Evolutionary conservation across 2,113 vertebrate species (phyloP), one percentile per base, ranked within the genome.

Genomic region (Tyrannus savana): DNA sequence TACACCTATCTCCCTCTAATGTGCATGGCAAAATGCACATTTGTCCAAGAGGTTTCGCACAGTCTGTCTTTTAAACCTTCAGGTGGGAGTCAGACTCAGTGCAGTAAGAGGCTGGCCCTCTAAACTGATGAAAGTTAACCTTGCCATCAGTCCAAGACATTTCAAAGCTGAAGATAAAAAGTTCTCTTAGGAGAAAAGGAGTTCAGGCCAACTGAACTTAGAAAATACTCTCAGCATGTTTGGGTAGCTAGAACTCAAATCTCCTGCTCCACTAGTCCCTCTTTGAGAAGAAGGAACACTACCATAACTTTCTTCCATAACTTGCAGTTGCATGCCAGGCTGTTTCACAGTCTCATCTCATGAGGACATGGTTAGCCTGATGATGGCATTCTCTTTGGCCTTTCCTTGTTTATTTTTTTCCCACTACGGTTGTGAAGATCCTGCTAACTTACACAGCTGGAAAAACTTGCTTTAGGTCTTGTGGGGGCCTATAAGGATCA

Each of bases 1-100:
- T 80, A 67, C 30, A 58, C 52, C 95, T 83, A 83, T 86, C 74
- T 96, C 73, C 64, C 55, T 95, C 95, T 91, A 96, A 87, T 31
- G 92, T 64, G 35, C 22, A 53, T 22, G 33, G 56, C 59, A 68
- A 92, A 93, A 89, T 27, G 28, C 30, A 59, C 42, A 44, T 63
- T 90, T 68, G n/a, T 49, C 76, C 69, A 68, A 24, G 50, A 78
- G 39, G 27, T 55, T 92, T 87, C 74, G 24, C 60, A 72, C 39
- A 53, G 17, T 19, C 1, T 6, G 14, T 66, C 56, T 92, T 66
- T 82, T 85, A 87, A 91, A 37, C 58, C 19, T 89, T 95, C 49
- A 47, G 42, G 69, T 49, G n/a, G 49, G 33, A 89, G 53, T 79
- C 52, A 68, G 44, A 84, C 21, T 50, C 8, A 49, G 33, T 22